Evolutionary conservation across 1,140 invertebrate species (phyloP).

Genomic region (Sitodiplosis mosellana): DNA sequence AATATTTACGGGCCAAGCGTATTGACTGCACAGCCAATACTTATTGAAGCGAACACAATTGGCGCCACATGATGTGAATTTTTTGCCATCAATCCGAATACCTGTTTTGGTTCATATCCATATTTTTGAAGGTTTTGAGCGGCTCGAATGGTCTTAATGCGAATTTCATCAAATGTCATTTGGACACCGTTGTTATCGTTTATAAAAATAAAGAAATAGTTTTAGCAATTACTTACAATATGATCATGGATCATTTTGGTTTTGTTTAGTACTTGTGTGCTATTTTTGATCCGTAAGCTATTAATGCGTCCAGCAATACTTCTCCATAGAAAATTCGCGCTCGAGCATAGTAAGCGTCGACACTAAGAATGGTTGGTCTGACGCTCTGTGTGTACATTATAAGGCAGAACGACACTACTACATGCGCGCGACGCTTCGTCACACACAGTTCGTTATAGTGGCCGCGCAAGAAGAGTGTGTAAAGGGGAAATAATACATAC

Average conservation of each 20-base stretch:
- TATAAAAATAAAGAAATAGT: neutral
- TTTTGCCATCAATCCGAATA: neutral
- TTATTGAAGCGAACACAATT: conserved; percentile 14
- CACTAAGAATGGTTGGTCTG: too few relatives aligned
- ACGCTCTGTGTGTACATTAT: too few relatives aligned
- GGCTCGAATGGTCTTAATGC: neutral
- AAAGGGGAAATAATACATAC: too few relatives aligned
- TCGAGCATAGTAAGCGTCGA: too few relatives aligned
- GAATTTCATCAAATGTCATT: conserved; percentile 1
- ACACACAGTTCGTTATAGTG: too few relatives aligned
- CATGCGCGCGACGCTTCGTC: too few relatives aligned
- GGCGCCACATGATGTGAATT: conserved; percentile 1
- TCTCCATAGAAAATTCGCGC: too few relatives aligned
- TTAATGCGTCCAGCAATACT: neutral
- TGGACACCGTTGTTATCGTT: neutral
- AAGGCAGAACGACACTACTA: too few relatives aligned
- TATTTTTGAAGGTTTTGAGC: conserved; percentile 1
- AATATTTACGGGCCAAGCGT: conserved; percentile 12
- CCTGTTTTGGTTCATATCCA: neutral
- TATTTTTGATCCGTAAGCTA: neutral
- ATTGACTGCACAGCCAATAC: conserved; percentile 20
- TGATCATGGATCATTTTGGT: neutral
- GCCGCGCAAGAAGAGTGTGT: too few relatives aligned
- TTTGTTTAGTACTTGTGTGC: neutral
- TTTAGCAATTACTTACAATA: too few relatives aligned